phyloP scores from a whole-genome alignment of 1,140 invertebrate genomes.

The Aphaenogaster rudis region DNA sequence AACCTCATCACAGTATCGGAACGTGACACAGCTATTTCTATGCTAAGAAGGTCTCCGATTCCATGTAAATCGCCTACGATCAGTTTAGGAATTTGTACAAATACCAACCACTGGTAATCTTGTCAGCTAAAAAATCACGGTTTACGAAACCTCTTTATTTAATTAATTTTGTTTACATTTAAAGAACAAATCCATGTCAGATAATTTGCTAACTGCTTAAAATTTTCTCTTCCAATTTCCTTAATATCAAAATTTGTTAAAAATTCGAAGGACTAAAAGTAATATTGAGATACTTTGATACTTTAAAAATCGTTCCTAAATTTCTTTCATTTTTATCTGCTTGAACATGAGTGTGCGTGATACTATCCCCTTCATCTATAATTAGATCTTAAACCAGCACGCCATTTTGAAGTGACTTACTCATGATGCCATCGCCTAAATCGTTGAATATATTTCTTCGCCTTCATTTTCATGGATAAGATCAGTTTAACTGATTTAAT shows the following conservation, averaged over 20 bases:
- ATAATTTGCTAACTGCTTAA: neutral
- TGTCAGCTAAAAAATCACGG: neutral
- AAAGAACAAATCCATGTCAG: neutral
- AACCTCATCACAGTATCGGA: slow-evolving; percentile 24
- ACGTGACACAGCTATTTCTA: slow-evolving; percentile 44
- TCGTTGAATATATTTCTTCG: neutral
- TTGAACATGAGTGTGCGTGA: neutral
- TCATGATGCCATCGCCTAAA: slow-evolving; percentile 40
- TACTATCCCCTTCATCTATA: slow-evolving; percentile 46
- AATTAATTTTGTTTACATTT: slow-evolving; percentile 28
- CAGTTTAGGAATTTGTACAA: slow-evolving; percentile 24
- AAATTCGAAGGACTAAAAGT: neutral
- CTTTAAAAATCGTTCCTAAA: neutral
- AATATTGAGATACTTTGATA: neutral
- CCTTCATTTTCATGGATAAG: neutral
- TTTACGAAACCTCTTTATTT: neutral
- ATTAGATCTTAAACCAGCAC: slow-evolving; percentile 50
- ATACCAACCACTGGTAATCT: neutral
- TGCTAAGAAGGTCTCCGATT: slow-evolving; percentile 30
- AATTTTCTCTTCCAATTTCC: neutral
- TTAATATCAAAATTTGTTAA: neutral
- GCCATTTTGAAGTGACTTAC: slow-evolving; percentile 40
- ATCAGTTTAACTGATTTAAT: neutral
- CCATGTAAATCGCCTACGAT: slow-evolving; percentile 36
- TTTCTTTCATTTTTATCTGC: neutral